Base-by-base conservation (phyloP, 2,113 vertebrate species). In the Myotis davidii region DNA sequence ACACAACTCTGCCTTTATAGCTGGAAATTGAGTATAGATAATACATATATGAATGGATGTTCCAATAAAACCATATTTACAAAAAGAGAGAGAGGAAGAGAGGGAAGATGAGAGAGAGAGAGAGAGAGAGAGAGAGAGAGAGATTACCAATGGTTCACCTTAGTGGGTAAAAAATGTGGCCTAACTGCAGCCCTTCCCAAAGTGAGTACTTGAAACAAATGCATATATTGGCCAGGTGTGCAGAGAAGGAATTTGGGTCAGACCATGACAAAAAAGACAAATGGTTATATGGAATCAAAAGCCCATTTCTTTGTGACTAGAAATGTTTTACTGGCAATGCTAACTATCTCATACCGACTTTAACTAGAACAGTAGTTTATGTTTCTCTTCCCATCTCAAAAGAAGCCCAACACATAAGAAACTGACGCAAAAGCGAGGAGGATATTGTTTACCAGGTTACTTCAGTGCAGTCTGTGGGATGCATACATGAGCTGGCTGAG, bases 201-300 rank as follows among this genome's bases (percentile, higher is more conserved):
- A 85, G 70, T 67, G 91, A 2, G 16, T 45, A n/a, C 69, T 3
- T 37, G 39, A 86, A 94, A 96, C 52, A 88, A 9, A 85, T 3
- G 79, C n/a, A 52, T 12, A 82, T 3, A 70, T 88, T 94, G 72
- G 95, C 78, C 88, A 83, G 4, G 32, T 50, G 91, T 64, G 34
- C 2, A 1, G 61, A 61, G 83, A 86, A 88, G 32, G 59, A 39
- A 79, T 2, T 97, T 70, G 82, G 95, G 86, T 94, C 0, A 5
- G 91, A 85, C 70, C 87, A 21, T 93, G 93, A 95, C 34, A 93
- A 37, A 78, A 93, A 98, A 97, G 95, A 96, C 37, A 95, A 88
- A 64, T 94, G 95, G 89, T 69, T 82, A 73, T 27, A n/a, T 78
- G 14, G n/a, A 93, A 93, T 95, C 94, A 96, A 90, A 82, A 97